Evolutionary conservation across 2,113 vertebrate species (phyloP).

Genomic region (Triplophysa rosa): DNA sequence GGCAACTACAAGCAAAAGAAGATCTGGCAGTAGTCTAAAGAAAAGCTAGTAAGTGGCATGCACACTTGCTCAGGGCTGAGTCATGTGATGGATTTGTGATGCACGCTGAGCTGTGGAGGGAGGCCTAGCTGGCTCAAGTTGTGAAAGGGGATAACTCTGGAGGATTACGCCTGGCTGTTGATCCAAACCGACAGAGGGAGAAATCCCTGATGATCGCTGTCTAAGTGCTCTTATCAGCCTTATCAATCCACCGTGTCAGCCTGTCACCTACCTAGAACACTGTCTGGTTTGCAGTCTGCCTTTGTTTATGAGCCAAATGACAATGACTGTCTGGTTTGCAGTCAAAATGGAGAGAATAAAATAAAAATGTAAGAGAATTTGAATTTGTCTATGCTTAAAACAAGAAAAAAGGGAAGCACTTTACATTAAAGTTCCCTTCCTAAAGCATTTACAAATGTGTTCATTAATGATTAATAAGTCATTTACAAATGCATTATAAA

Average conservation of each 20-base stretch:
- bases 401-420: too few relatives aligned
- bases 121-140: constrained; percentile 21
- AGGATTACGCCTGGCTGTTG: constrained; percentile 35
- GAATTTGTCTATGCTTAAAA: too few relatives aligned
- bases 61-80: neutral
- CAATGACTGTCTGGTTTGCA: too few relatives aligned
- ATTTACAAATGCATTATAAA: too few relatives aligned
- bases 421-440: too few relatives aligned
- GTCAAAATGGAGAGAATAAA: too few relatives aligned
- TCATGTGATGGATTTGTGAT: constrained; percentile 25
- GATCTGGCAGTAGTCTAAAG: neutral
- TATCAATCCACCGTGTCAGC: constrained; percentile 26
- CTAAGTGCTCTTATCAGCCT: constrained; percentile 37
- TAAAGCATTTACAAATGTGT: too few relatives aligned
- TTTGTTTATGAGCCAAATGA: neutral
- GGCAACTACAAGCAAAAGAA: neutral
- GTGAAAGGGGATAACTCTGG: constrained; percentile 46
- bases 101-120: constrained; percentile 9
- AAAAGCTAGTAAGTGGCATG: neutral
- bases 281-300: constrained; percentile 5
- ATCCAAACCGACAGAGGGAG: constrained; percentile 12
- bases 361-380: too few relatives aligned
- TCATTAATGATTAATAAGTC: too few relatives aligned
- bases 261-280: constrained; percentile 14
- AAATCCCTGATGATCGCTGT: constrained; percentile 24